A percentile compares a stretch with the other conserved stretches of the same genome.
Conservation (phyloP, 2,113 vertebrate genomes). For the Eurystomus gularis region DNA sequence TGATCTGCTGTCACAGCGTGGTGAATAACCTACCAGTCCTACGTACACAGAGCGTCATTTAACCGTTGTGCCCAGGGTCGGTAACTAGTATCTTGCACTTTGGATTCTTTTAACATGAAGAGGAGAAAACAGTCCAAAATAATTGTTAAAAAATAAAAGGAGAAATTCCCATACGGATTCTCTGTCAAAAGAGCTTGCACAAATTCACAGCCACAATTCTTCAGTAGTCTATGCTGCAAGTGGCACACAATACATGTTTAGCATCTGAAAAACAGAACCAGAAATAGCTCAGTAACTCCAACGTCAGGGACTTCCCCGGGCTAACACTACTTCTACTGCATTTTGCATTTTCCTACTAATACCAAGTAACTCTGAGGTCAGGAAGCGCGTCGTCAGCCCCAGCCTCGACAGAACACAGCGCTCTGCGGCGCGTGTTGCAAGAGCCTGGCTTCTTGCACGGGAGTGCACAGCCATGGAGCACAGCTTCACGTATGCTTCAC, state of each 20-base stretch:
- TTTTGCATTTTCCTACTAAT: conserved; percentile 53
- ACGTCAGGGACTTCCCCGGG: conserved; percentile 45
- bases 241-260: conserved; percentile 66
- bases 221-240: conserved; percentile 80
- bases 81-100: conserved; percentile 42
- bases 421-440: neutral
- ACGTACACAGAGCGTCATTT: conserved; percentile 1
- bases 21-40: conserved; percentile 34
- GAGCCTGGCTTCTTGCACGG: neutral
- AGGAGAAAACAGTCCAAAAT: conserved; percentile 43
- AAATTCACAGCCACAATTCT: conserved; percentile 75
- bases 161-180: conserved; percentile 57
- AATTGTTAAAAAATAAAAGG: conserved; percentile 45
- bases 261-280: conserved; percentile 56
- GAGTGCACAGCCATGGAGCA: no score
- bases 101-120: conserved; percentile 15
- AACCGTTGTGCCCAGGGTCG: conserved; percentile 30
- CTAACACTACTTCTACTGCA: conserved; percentile 65
- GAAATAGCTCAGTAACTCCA: conserved; percentile 51
- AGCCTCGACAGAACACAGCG: neutral
- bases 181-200: conserved; percentile 68
- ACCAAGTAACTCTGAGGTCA: conserved; percentile 51
- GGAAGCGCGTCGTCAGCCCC: conserved; percentile 33
- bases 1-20: neutral
- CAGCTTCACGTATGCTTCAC: neutral